Evolutionary conservation across 2,888 invertebrate genomes (phyloP).

Genomic region (Drosophila rellima): DNA sequence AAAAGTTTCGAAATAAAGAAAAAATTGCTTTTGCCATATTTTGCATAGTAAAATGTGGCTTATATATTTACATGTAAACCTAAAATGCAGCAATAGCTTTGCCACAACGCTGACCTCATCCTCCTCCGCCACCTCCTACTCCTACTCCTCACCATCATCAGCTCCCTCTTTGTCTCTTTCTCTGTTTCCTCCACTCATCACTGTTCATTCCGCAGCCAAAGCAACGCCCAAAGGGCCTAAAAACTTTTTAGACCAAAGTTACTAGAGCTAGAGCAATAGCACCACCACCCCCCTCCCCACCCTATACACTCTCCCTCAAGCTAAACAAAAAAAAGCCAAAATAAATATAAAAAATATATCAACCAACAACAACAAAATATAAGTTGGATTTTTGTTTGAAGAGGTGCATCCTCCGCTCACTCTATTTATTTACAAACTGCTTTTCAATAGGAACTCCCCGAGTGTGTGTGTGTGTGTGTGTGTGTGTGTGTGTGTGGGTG

Average conservation of each 20-base stretch:
- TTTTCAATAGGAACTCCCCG: constrained; percentile 33
- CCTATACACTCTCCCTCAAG: constrained; percentile 1
- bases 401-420: constrained; percentile 42
- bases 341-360: constrained; percentile 14
- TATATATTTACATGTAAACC: constrained; percentile 49
- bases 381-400: constrained; percentile 74
- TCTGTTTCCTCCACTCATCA: constrained; percentile 9
- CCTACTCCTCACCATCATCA: no score
- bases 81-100: constrained; percentile 37
- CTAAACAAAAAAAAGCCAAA: constrained; percentile 29
- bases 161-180: not conserved
- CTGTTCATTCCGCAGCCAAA: constrained; percentile 35
- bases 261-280: constrained; percentile 48
- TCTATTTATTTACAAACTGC: constrained; percentile 12
- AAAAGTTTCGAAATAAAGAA: constrained; percentile 55
- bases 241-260: constrained; percentile 62
- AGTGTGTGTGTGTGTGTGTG: constrained; percentile 9
- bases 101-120: constrained; percentile 38
- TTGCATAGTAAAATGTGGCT: constrained; percentile 70
- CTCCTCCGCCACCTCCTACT: not conserved
- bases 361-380: constrained; percentile 50
- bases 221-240: constrained; percentile 47
- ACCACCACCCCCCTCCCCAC: constrained; percentile 3
- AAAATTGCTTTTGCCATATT: constrained; percentile 69
- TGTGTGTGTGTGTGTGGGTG: constrained; percentile 24